Evolutionary conservation across 2,888 invertebrate genomes (phyloP), one percentile per base, ranked within the genome.

Genomic region (Conomelus anceps): DNA sequence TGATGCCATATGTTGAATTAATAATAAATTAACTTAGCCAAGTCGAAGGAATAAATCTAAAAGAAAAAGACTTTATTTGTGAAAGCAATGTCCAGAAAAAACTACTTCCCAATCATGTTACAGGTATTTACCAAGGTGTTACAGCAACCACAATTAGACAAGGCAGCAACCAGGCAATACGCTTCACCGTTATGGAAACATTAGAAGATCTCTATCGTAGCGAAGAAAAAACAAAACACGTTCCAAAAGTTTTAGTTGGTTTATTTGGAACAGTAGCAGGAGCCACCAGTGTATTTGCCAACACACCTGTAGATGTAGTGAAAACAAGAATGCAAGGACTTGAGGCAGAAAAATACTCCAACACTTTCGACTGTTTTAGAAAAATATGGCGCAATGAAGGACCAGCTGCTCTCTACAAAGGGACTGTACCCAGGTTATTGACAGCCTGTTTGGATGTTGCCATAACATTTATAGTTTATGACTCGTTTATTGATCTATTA

Each of bases 381-480:
- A 95, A 98, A 94, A 98, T 99, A 85, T 97, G 97, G 96, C 97
- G 96, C 92, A 95, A 98, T 89, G 99, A 99, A 94, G 99, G 99
- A 20, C 96, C 98, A 0, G 93, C 94, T 85, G 99, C 99, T 93
- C 99, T 99, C 95, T 99, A 99, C 95, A 99, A 99, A 94, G 99
- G 99, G 91, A 99, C 99, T 0, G 96, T 99, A 86, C 99, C 99
- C 0, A 95, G 99, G 89, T 94, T 99, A 92, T 96, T 98, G 92
- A 95, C 99, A 90, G 99, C 99, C 0, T 99, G 99, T 91, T 94
- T 99, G 91, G 99, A 99, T 93, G 99, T 99, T n/a, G 99, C 97
- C 84, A 99, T 99, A 91, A 99, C 99, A 0, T 99, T 99, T 94
- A 99, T 99, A 96, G 98, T 99, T 92, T 99, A 99, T 93, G 99